phyloP scores from a whole-genome alignment of 2,113 vertebrate species.

The Brachyhypopomus occidentalis region DNA sequence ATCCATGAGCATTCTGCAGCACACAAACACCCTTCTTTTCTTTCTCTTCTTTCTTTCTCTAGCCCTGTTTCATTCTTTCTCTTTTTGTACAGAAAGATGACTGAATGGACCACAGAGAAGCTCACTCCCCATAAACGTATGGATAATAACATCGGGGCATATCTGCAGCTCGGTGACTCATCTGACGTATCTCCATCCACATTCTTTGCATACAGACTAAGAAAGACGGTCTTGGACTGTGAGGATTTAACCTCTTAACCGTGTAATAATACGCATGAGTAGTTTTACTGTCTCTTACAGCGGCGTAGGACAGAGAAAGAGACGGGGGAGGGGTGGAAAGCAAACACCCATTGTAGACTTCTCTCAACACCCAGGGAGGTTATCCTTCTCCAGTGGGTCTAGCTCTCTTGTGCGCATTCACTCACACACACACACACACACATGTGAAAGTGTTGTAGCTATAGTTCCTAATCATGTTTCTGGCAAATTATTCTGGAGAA shows the following conservation, averaged over 20 bases:
- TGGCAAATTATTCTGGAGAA: slow-evolving; percentile 9
- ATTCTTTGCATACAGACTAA: slow-evolving; percentile 10
- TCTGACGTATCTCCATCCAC: slow-evolving; percentile 19
- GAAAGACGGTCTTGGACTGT: background rate
- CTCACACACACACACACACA: slow-evolving; percentile 17
- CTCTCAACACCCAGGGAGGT: background rate
- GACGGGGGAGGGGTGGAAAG: background rate
- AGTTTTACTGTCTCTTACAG: slow-evolving; percentile 12
- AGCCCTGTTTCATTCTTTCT: background rate
- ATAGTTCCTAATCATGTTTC: slow-evolving; percentile 6
- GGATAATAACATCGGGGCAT: background rate
- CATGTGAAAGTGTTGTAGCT: slow-evolving; percentile 24
- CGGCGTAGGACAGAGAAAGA: background rate
- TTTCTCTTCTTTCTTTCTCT: slow-evolving; percentile 40
- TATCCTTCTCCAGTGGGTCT: background rate
- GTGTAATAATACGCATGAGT: slow-evolving; percentile 38
- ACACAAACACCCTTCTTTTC: background rate
- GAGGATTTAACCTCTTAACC: slow-evolving; percentile 1
- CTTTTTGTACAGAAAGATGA: too few relatives aligned
- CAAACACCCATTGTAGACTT: slow-evolving; percentile 8
- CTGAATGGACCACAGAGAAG: background rate
- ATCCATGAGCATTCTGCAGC: slow-evolving; percentile 26
- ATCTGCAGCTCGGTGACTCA: slow-evolving; percentile 35
- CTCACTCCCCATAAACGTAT: background rate
- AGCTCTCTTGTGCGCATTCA: background rate